Evolutionary conservation across 2,113 vertebrate species (phyloP).

Genomic region (Pseudorhombus dupliciocellatus): DNA sequence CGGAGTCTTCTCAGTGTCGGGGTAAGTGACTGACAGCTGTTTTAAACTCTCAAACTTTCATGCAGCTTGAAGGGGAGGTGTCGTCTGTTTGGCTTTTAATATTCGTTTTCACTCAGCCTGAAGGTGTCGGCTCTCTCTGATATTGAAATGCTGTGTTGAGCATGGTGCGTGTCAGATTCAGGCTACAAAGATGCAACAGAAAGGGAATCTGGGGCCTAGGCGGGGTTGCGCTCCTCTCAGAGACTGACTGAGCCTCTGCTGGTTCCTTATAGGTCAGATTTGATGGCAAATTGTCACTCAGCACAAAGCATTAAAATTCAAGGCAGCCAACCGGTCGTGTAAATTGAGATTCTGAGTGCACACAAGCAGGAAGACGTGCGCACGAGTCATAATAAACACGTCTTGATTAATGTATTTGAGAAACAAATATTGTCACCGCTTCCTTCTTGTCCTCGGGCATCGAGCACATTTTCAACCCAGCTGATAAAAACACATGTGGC

Average conservation of each 20-base stretch:
- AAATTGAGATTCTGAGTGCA: conserved; percentile 38
- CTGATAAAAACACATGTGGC: conserved; percentile 64
- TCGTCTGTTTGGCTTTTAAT: conserved; percentile 39
- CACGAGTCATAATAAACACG: conserved; percentile 60
- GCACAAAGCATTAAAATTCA: conserved; percentile 41
- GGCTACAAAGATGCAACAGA: conserved; percentile 50
- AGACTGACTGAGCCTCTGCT: conserved; percentile 35
- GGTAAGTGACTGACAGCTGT: conserved; percentile 82
- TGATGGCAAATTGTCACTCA: conserved; percentile 54
- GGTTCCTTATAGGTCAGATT: conserved; percentile 52
- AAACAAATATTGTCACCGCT: conserved; percentile 65
- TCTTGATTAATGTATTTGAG: conserved; percentile 66
- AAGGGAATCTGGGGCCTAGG: conserved; percentile 40
- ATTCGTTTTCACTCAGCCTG: conserved; percentile 36
- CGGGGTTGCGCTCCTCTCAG: conserved; percentile 36
- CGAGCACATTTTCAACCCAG: conserved; percentile 46
- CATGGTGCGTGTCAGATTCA: conserved; percentile 30
- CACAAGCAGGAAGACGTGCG: conserved; percentile 26
- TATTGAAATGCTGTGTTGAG: conserved; percentile 49
- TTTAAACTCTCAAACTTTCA: conserved; percentile 40
- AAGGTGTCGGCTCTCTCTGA: conserved; percentile 53
- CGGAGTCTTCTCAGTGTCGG: conserved; percentile 93
- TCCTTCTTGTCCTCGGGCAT: conserved; percentile 52
- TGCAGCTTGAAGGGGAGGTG: conserved; percentile 36
- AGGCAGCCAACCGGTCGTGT: conserved; percentile 23